Conservation (phyloP, 2,888 invertebrate genomes). For the Agrotis segetum region DNA sequence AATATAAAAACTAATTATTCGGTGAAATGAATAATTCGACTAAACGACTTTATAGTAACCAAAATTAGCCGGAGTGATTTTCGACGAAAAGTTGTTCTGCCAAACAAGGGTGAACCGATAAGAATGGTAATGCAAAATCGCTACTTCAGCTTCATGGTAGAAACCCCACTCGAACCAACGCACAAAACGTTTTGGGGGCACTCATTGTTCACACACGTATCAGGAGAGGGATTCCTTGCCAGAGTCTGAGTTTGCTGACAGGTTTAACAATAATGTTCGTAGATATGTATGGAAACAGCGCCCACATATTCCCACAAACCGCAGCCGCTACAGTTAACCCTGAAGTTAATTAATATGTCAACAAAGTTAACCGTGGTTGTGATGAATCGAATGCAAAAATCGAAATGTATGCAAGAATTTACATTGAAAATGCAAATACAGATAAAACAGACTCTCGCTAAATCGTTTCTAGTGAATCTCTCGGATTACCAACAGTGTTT, state of each 20-base stretch:
- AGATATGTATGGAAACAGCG: not conserved
- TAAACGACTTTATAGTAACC: too few species aligned
- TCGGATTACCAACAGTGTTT: slow-evolving; percentile 6
- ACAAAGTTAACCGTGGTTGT: slow-evolving; percentile 15
- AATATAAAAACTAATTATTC: too few species aligned
- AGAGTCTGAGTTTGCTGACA: not conserved
- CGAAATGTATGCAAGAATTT: slow-evolving; percentile 3
- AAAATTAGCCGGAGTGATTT: too few species aligned
- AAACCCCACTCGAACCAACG: not conserved
- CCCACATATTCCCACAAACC: not conserved
- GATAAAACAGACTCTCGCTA: not conserved
- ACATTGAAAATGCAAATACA: slow-evolving; percentile 1
- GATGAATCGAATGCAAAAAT: not conserved
- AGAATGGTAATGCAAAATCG: too few species aligned
- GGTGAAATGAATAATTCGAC: too few species aligned
- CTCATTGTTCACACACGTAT: not conserved
- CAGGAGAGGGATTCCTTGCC: not conserved
- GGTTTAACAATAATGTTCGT: not conserved
- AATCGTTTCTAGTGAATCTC: slow-evolving; percentile 5
- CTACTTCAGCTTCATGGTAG: not conserved
- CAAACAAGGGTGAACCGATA: too few species aligned
- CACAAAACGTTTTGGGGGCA: not conserved
- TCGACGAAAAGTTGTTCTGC: too few species aligned
- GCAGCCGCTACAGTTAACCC: slow-evolving; percentile 3
- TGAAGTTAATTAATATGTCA: slow-evolving; percentile 5